phyloP scores from a whole-genome alignment of 2,888 invertebrate species.

The Hirudinaria manillensis region DNA sequence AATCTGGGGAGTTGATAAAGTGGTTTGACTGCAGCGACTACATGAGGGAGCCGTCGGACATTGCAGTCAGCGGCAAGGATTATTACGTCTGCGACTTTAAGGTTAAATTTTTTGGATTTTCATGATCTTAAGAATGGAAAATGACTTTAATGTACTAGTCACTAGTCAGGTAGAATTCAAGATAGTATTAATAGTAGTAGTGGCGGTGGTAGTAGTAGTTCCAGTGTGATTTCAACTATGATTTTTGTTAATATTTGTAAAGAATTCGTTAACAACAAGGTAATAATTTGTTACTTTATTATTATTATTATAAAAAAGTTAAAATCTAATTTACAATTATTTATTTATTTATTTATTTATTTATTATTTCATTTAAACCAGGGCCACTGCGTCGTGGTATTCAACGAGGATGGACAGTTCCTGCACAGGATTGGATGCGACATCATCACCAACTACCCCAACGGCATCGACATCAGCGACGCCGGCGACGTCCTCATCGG shows the following conservation, averaged over 20 bases:
- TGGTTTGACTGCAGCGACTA: constrained; percentile 97
- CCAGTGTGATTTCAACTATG: too few species aligned
- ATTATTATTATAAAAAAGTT: too few species aligned
- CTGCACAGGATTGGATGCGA: constrained; percentile 88
- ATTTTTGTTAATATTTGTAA: too few species aligned
- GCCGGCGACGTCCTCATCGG: constrained; percentile 92
- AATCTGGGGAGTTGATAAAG: constrained; percentile 81
- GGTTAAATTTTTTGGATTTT: constrained; percentile 42
- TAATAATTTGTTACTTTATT: too few species aligned
- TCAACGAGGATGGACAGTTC: constrained; percentile 82
- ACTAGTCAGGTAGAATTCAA: too few species aligned
- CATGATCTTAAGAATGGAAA: too few species aligned
- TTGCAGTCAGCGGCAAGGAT: constrained; percentile 84
- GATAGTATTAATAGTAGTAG: background rate
- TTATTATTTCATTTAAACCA: constrained; percentile 38
- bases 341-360: background rate
- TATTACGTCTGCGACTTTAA: constrained; percentile 92
- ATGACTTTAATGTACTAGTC: too few species aligned
- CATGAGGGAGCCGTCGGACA: constrained; percentile 94
- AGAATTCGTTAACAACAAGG: too few species aligned
- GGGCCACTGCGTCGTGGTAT: constrained; percentile 86
- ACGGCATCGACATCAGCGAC: constrained; percentile 94
- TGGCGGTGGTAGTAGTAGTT: background rate
- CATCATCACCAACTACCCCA: constrained; percentile 91
- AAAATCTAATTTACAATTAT: background rate